Percentiles rank a stretch among this genome's conserved stretches.
Evolutionary conservation across 2,113 vertebrate species (phyloP).

Genomic region (Erythrolamprus reginae): DNA sequence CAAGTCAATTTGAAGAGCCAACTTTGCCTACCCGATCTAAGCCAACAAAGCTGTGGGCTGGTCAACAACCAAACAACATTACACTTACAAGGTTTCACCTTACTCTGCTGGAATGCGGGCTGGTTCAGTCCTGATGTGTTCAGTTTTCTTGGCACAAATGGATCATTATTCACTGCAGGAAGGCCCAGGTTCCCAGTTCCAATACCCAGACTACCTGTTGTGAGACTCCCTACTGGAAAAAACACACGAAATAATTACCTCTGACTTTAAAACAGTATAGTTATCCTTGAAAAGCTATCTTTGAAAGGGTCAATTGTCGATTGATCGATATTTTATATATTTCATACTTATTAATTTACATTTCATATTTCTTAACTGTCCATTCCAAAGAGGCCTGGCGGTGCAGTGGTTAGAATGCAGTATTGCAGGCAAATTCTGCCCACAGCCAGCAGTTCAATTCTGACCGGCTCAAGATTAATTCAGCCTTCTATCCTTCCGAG

Average conservation of each 20-base stretch:
- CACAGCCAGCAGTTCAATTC: not conserved
- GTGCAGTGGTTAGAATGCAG: not conserved
- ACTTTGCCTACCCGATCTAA: too few relatives aligned
- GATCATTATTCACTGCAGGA: constrained; percentile 87
- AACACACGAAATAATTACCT: not conserved
- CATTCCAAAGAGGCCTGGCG: not conserved
- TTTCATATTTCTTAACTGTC: not conserved
- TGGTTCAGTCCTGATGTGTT: constrained; percentile 96
- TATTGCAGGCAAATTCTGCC: not conserved
- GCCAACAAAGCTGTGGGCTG: constrained; percentile 5
- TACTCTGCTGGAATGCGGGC: constrained; percentile 99
- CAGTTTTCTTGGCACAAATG: constrained; percentile 95
- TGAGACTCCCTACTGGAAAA: constrained; percentile 78
- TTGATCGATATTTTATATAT: not conserved
- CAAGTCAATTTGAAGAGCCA: too few relatives aligned
- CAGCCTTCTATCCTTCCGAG: not conserved
- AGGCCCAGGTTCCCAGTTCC: constrained; percentile 88
- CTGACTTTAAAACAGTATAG: not conserved
- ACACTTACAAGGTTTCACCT: constrained; percentile 96
- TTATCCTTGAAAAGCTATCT: not conserved
- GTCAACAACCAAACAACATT: constrained; percentile 85
- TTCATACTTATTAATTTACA: not conserved
- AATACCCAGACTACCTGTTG: constrained; percentile 86
- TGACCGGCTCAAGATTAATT: not conserved
- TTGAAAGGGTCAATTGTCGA: not conserved